Evolutionary conservation across 1,140 invertebrate species (phyloP), one percentile per base, ranked within the genome.

Genomic region (Brachionus rubens): DNA sequence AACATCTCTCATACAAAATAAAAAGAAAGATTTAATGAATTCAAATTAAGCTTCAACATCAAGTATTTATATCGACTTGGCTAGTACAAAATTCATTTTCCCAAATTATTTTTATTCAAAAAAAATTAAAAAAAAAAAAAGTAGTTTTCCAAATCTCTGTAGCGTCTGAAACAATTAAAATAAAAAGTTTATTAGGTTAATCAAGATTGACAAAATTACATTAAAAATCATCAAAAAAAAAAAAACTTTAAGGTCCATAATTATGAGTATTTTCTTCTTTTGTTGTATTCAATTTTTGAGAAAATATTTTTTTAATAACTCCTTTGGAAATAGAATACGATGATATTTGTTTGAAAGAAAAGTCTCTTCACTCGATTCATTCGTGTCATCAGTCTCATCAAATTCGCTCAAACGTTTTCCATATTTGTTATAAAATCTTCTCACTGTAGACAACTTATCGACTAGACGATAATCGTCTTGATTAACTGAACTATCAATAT

Each of bases 351-450:
- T 36, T 5, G 33, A 9, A 5, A 19, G 9, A 33, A 59, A 33
- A 9, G 14, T 16, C 3, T 59, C 54, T 41, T 40, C 54, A 59
- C 54, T 36, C 7, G 54, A 59, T 16, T 33, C 54, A 16, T 59
- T 36, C 6, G 14, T n/a, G 36, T 59, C 30, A 59, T 59, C 30
- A 16, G n/a, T n/a, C n/a, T 40, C 2, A 36, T 59, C 54, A 19
- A 33, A 59, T 14, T 59, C 16, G 10, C 16, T 36, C 9, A 59
- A 12, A 12, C 54, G 33, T 59, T 59, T 59, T 14, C 28, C 12
- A 36, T 36, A 59, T 59, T 59, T 26, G 10, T 59, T 59, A n/a
- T 59, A 59, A 36, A 59, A 33, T 59, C 36, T 59, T 36, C 54
- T 59, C 26, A 59, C 36, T 19, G 54, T 59, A 19, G 54, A 59